A percentile compares a stretch with the other conserved stretches of the same genome.
These are phyloP conservation scores for Virgularia gustaviana DNA, from an alignment of 92 coral and sea anemone genomes.

Conservation along the genomic window DNA sequence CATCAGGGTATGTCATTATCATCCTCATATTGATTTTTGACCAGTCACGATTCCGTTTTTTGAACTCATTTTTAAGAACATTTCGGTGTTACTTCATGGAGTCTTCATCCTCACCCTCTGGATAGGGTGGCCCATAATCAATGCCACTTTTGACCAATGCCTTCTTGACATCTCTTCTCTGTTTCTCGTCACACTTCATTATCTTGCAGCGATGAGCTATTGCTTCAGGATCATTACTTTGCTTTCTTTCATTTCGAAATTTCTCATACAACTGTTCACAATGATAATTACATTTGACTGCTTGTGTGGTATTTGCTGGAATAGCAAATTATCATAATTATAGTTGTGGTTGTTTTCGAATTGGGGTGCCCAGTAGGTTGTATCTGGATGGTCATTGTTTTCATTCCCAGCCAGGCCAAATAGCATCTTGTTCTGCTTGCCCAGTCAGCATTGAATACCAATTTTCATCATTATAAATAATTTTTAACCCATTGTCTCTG, in stretches of 20 bases:
- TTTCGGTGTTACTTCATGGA: slow-evolving; percentile 48
- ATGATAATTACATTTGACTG: no score
- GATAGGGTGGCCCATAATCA: slow-evolving; percentile 54
- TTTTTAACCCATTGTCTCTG: no score
- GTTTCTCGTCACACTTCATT: not conserved
- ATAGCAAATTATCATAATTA: no score
- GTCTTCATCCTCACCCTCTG: slow-evolving; percentile 62
- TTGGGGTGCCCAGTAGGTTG: no score
- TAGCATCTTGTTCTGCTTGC: no score
- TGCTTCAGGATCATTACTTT: slow-evolving; percentile 48
- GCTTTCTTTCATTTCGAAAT: slow-evolving; percentile 54
- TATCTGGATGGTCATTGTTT: no score
- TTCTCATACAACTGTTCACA: slow-evolving; percentile 55
- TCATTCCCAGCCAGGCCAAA: no score
- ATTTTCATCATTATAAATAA: no score
- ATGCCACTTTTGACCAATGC: slow-evolving; percentile 50
- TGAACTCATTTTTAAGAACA: slow-evolving; percentile 38
- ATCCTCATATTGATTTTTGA: slow-evolving; percentile 46
- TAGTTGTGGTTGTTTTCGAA: no score
- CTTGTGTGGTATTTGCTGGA: no score
- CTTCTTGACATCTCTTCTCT: not conserved
- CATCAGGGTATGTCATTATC: slow-evolving; percentile 47
- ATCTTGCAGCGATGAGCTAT: slow-evolving; percentile 43
- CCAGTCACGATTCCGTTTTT: slow-evolving; percentile 34
- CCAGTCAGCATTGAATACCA: no score